Conservation (phyloP, 2,888 invertebrate species). For the Leucania comma region DNA sequence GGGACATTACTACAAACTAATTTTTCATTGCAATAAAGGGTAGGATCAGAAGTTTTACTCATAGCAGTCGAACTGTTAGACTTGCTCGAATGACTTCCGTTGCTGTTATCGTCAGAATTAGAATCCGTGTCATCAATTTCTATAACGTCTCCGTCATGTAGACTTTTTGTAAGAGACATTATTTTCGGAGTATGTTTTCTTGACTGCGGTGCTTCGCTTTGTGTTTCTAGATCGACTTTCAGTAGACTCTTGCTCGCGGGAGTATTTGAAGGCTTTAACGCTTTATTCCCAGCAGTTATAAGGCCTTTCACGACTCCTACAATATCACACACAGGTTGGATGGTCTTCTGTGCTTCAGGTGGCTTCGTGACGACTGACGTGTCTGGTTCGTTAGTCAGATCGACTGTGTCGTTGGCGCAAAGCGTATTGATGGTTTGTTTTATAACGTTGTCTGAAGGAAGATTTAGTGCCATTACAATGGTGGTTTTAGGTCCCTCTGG, state of each 20-base stretch:
- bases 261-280: not conserved
- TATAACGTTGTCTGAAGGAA: constrained; percentile 14
- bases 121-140: constrained; percentile 39
- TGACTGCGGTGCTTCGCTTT: rapidly evolving
- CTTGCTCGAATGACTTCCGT: not conserved
- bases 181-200: not conserved
- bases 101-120: not conserved
- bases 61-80: not conserved
- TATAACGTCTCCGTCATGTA: constrained; percentile 28
- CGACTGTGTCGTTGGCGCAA: constrained; percentile 5
- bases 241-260: not conserved
- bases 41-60: not conserved
- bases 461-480: constrained; percentile 24
- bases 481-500: constrained; percentile 13
- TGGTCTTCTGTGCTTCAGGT: too few species aligned
- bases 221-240: not conserved
- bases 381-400: constrained; percentile 13
- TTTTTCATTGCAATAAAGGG: not conserved
- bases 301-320: constrained; percentile 2
- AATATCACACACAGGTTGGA: constrained; percentile 1
- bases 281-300: not conserved
- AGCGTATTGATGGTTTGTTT: not conserved
- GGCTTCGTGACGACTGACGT: not conserved
- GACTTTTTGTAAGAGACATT: not conserved
- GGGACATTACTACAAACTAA: not conserved